Base-by-base conservation (phyloP, 2,888 invertebrate genomes). In the Drosophila pegasa region DNA sequence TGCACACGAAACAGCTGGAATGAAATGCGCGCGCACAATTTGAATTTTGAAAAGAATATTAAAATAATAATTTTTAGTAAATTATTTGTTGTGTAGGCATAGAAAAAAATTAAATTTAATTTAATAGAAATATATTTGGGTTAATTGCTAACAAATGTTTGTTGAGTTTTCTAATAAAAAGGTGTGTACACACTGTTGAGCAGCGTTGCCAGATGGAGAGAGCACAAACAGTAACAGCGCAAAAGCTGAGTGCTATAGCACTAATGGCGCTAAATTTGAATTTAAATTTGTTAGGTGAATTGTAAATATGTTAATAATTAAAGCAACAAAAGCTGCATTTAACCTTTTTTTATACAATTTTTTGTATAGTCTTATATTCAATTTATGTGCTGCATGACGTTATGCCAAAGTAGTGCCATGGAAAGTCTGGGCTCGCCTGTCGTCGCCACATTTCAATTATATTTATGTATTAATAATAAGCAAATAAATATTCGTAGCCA, bases 381-480 rank as follows among this genome's bases (percentile, higher is more conserved):
- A 20, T 31, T 47, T 22, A 31, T 43, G 7, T 47, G 37, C 10
- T 1, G n/a, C 16, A n/a, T 71, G 25, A 51, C 51, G 45, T 43
- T 22, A 31, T 33, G 14, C 7, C 14, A 9, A 33, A 38, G 33
- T 16, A n/a, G 20, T 45, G 33, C 14, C 50, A 57, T 64, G 57
- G 72, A 71, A 71, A 73, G 71, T 72, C 27, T 20, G 33, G 35
- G 45, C 2, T 9, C 50, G 52, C 22, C 35, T 38, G 56, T 35
- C 40, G 48, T 37, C 10, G 37, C n/a, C 25, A 47, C 18, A 47
- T 43, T 52, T 52, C 22, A 61, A 45, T 76, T 41, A 69, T 57
- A 56, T 84, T 75, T 67, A 79, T 86, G 83, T 82, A 67, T 73
- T 73, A 86, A 71, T 82, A 87, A 82, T 82, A 60, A 72, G 85